These are phyloP conservation scores for Clitarchus hookeri DNA, from an alignment of 2,888 invertebrate genomes.

Conservation along the genomic window DNA sequence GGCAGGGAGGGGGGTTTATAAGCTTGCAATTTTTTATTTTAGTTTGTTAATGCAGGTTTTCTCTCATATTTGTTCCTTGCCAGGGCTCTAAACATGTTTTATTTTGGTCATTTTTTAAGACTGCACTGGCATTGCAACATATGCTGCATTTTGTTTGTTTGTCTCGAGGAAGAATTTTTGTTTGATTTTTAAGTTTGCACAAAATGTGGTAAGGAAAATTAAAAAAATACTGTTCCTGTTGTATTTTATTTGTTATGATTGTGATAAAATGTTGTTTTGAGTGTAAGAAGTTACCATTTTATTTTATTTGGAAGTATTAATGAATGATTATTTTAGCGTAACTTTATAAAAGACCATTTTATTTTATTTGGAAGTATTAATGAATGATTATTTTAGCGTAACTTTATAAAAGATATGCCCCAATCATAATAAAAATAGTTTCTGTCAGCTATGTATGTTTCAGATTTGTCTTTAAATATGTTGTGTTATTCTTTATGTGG, in stretches of 20 bases:
- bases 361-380: slow-evolving; percentile 1
- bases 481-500: not conserved
- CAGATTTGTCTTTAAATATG: not conserved
- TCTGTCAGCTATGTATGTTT: not conserved
- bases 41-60: not conserved
- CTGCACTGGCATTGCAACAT: not conserved
- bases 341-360: not conserved
- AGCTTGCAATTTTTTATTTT: not conserved
- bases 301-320: slow-evolving; percentile 1
- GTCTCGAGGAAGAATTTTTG: not conserved
- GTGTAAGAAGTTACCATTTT: not conserved
- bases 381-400: not conserved
- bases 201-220: not conserved
- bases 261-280: not conserved
- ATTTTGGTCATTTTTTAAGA: not conserved
- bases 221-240: not conserved
- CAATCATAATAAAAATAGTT: not conserved
- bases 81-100: not conserved
- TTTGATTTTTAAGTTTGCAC: not conserved
- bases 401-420: not conserved
- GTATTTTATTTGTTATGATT: not conserved
- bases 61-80: no score
- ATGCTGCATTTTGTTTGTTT: not conserved
- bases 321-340: not conserved
- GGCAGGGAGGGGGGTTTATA: no score